phyloP scores from a whole-genome alignment of 2,888 invertebrate genomes.

The Lithosia quadra region DNA sequence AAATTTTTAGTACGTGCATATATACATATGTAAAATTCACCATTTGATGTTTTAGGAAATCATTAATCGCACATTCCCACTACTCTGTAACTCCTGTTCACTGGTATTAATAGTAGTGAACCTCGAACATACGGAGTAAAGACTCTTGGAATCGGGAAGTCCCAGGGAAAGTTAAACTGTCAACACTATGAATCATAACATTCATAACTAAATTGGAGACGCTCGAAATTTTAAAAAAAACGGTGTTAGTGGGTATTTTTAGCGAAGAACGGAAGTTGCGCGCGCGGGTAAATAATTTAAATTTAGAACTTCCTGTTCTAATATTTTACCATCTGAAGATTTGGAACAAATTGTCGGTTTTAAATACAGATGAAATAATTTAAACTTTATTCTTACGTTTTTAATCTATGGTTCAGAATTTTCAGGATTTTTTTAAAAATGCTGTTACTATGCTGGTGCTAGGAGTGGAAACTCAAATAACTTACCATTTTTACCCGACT shows the following conservation, averaged over 20 bases:
- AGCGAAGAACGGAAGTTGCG: conserved; percentile 9
- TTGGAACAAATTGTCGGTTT: not conserved
- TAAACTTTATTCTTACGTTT: too few species aligned
- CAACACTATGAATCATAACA: not conserved
- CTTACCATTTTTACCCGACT: too few species aligned
- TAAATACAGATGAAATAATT: not conserved
- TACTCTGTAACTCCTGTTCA: not conserved
- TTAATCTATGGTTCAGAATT: not conserved
- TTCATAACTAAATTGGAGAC: not conserved
- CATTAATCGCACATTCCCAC: not conserved
- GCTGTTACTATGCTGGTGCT: too few species aligned
- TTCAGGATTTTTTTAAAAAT: too few species aligned
- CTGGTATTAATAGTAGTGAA: not conserved
- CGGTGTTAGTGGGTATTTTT: not conserved
- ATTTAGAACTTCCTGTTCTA: conserved; percentile 6
- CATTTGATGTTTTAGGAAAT: too few species aligned
- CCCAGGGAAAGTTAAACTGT: not conserved
- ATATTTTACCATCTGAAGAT: not conserved
- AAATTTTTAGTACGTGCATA: too few species aligned
- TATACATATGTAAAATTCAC: too few species aligned
- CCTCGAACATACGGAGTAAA: not conserved
- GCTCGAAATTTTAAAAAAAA: not conserved
- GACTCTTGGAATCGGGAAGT: not conserved
- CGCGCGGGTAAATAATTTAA: conserved; percentile 14
- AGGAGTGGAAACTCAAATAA: too few species aligned